phyloP scores from a whole-genome alignment of 2,888 invertebrate species.

The Cistogaster globosa region DNA sequence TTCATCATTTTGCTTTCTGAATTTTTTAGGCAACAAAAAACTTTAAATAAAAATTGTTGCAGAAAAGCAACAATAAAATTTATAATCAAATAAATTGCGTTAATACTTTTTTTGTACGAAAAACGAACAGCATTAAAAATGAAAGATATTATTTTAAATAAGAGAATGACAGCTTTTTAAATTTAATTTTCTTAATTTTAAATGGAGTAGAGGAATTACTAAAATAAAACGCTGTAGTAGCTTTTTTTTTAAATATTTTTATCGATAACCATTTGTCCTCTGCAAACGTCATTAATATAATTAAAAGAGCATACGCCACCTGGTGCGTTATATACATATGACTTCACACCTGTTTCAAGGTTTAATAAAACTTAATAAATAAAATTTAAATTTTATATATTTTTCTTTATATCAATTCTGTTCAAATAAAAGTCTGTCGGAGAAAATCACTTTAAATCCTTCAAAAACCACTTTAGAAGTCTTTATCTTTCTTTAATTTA shows the following conservation, averaged over 20 bases:
- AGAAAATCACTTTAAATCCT: too few relatives aligned
- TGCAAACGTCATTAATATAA: neutral
- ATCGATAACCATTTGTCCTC: too few relatives aligned
- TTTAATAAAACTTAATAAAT: too few relatives aligned
- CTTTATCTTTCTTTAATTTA: neutral
- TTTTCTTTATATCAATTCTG: neutral
- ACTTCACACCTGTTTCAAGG: too few relatives aligned
- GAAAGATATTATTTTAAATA: neutral
- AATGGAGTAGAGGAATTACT: too few relatives aligned
- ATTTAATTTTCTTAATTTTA: neutral
- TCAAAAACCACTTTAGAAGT: too few relatives aligned
- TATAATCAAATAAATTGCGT: conserved; percentile 57
- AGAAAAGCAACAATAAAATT: conserved; percentile 59
- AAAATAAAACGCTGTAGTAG: too few relatives aligned
- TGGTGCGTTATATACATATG: neutral
- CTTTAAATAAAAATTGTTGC: conserved; percentile 49
- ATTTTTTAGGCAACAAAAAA: neutral
- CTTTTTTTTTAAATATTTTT: too few relatives aligned
- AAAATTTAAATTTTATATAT: neutral
- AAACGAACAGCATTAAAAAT: neutral
- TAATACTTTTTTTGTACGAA: conserved; percentile 13
- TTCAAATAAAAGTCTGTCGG: too few relatives aligned
- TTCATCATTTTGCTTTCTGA: conserved; percentile 2
- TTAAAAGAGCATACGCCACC: neutral
- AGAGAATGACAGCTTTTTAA: neutral